Evolutionary conservation across 2,113 vertebrate species (phyloP).

Genomic region (Chaetodon auriga): DNA sequence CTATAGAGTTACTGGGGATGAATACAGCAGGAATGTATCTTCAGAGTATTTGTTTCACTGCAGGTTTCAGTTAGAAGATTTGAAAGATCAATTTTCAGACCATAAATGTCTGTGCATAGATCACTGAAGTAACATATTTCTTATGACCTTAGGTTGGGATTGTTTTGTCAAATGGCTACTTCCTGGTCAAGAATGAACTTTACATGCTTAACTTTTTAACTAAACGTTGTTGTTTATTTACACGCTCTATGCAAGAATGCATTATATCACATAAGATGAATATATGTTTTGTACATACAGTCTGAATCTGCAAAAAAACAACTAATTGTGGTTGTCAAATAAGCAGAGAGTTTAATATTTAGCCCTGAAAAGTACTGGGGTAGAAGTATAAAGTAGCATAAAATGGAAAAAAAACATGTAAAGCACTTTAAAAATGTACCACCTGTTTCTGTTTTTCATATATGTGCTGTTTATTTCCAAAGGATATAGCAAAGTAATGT

Average conservation of each 20-base stretch:
- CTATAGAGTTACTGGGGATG: constrained; percentile 44
- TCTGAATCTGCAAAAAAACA: background rate
- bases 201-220: too few species aligned
- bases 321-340: background rate
- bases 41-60: constrained; percentile 26
- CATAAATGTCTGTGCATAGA: background rate
- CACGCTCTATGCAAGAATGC: too few species aligned
- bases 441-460: background rate
- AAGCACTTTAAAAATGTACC: background rate
- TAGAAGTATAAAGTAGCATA: background rate
- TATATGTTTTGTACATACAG: background rate
- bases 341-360: background rate
- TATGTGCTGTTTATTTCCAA: background rate
- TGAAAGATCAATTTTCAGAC: background rate
- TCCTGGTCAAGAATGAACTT: too few species aligned
- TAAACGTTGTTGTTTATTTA: too few species aligned
- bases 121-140: background rate
- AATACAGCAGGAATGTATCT: constrained; percentile 38
- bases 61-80: constrained; percentile 1
- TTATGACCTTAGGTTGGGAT: background rate
- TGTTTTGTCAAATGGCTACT: background rate
- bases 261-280: too few species aligned
- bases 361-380: background rate
- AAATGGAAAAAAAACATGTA: too few species aligned
- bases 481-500: too few species aligned